Evolutionary conservation across 2,888 invertebrate genomes (phyloP).

Genomic region (Pristionchus maxplancki): DNA sequence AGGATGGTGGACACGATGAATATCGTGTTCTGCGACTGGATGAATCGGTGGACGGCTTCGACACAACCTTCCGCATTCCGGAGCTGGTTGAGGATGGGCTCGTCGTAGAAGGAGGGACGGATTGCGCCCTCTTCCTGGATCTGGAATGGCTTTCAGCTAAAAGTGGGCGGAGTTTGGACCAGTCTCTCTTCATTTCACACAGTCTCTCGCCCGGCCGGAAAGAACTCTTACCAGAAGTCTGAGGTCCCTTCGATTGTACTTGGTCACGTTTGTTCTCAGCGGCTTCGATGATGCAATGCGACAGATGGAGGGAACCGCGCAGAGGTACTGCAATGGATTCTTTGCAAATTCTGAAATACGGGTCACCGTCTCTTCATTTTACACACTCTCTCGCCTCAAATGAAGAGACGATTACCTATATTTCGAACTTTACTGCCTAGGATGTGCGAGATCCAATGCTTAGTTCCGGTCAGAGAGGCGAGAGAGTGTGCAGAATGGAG

Average conservation of each 20-base stretch:
- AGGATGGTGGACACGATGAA: neutral
- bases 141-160: too few species aligned
- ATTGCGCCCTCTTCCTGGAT: neutral
- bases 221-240: neutral
- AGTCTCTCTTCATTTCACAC: neutral
- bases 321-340: slow-evolving; percentile 21
- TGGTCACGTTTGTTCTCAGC: neutral
- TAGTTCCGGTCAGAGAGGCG: neutral
- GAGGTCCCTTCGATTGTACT: neutral
- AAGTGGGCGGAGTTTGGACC: neutral
- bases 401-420: neutral
- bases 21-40: neutral
- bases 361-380: neutral
- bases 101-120: neutral
- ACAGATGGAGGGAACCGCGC: neutral
- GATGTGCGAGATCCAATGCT: too few species aligned
- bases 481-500: neutral
- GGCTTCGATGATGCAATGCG: neutral
- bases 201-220: neutral
- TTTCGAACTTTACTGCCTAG: too few species aligned
- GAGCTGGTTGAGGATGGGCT: too few species aligned
- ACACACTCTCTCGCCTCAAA: neutral
- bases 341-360: too few species aligned
- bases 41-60: neutral
- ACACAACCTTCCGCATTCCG: neutral